Conservation (phyloP, 2,797 vertebrate genomes). For the Eidolon dupreanum region DNA sequence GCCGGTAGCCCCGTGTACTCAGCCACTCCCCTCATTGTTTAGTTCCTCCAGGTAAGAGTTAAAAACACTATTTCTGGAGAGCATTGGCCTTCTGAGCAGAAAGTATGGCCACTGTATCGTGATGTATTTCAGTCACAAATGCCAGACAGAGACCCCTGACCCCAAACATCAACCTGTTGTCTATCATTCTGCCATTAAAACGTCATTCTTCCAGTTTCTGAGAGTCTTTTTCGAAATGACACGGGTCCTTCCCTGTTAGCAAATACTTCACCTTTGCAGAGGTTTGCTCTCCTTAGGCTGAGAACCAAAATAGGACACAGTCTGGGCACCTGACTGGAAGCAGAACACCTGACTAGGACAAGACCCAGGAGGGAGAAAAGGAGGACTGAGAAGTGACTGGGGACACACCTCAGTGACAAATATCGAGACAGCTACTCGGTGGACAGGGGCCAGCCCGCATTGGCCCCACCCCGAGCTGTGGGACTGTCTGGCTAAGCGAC, state of each 20-base stretch:
- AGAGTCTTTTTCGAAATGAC: constrained; percentile 34
- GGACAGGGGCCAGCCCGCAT: not conserved
- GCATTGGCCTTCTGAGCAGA: not conserved
- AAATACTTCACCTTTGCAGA: constrained; percentile 29
- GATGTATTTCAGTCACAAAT: not conserved
- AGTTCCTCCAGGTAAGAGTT: not conserved
- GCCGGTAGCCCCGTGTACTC: too few relatives aligned
- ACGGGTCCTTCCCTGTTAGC: not conserved
- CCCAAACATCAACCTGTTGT: not conserved
- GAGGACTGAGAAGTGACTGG: constrained; percentile 48
- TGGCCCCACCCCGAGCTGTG: not conserved
- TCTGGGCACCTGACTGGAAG: constrained; percentile 62
- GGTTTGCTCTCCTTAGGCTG: constrained; percentile 58
- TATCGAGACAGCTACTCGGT: not conserved
- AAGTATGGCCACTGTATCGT: not conserved
- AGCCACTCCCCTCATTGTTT: not conserved
- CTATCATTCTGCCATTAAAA: not conserved
- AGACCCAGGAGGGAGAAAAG: constrained; percentile 72
- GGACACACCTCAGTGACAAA: constrained; percentile 12
- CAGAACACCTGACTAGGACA: constrained; percentile 73
- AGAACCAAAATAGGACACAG: constrained; percentile 70
- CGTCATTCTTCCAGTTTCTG: not conserved
- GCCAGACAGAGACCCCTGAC: not conserved
- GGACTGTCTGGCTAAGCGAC: not conserved
- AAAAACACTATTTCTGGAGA: not conserved